phyloP scores from a whole-genome alignment of 2,113 vertebrate genomes.

The Brachyistius frenatus region DNA sequence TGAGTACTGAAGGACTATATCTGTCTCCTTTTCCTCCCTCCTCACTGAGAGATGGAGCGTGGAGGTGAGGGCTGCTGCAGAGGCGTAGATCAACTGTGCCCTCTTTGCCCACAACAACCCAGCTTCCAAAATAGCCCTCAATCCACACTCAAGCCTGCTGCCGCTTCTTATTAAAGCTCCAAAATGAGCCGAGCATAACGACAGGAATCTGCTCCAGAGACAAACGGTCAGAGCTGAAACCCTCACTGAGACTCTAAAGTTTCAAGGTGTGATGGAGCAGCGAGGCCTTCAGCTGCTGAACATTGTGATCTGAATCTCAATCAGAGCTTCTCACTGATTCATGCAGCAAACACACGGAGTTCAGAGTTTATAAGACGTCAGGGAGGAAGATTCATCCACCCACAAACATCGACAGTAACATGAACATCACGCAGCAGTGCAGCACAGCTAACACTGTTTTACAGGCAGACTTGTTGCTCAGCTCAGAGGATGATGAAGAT shows the following conservation, averaged over 20 bases:
- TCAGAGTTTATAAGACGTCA: background rate
- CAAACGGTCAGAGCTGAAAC: conserved; percentile 28
- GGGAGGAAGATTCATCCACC: background rate
- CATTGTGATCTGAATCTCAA: conserved; percentile 63
- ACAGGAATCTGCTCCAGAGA: conserved; percentile 36
- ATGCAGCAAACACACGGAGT: background rate
- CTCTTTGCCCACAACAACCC: conserved; percentile 54
- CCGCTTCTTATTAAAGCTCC: conserved; percentile 27
- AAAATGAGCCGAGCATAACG: conserved; percentile 26
- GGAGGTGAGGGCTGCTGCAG: conserved; percentile 53
- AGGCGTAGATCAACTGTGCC: conserved; percentile 44
- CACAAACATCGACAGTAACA: conserved; percentile 9
- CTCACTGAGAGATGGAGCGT: conserved; percentile 28
- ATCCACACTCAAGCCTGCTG: conserved; percentile 1
- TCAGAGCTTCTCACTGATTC: conserved; percentile 23
- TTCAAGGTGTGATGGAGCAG: background rate
- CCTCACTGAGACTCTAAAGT: background rate
- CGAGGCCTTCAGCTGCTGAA: conserved; percentile 18
- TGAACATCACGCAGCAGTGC: background rate
- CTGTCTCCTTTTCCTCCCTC: conserved; percentile 34
- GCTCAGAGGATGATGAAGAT: conserved; percentile 18
- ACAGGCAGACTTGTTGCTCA: conserved; percentile 65
- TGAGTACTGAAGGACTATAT: conserved; percentile 34
- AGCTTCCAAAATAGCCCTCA: conserved; percentile 56
- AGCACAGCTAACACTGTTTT: conserved; percentile 34